These are phyloP conservation scores for Druon quercuslanigerum DNA, from an alignment of 1,140 invertebrate species.

Conservation along the genomic window DNA sequence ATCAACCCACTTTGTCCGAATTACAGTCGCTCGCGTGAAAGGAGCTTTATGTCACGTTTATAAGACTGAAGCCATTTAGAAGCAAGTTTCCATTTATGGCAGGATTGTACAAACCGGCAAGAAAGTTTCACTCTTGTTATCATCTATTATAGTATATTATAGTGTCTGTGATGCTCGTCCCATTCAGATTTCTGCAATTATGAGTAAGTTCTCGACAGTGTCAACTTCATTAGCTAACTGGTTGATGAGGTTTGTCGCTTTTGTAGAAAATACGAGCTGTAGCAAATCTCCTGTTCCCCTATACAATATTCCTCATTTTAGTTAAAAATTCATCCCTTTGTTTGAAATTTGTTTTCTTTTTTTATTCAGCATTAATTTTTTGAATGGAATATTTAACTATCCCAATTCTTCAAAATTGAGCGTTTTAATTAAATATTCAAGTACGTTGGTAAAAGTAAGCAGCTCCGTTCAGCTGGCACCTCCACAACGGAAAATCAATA, in stretches of 20 bases:
- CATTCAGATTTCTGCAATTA: slow-evolving; percentile 25
- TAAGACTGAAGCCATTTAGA: slow-evolving; percentile 27
- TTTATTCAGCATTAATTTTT: too few relatives aligned
- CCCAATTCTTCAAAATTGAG: too few relatives aligned
- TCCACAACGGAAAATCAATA: too few relatives aligned
- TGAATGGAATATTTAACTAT: too few relatives aligned
- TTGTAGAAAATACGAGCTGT: slow-evolving; percentile 4
- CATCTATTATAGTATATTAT: neutral
- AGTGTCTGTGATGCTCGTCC: neutral
- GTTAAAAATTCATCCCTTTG: too few relatives aligned
- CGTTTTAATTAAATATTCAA: too few relatives aligned
- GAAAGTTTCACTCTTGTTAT: slow-evolving; percentile 22
- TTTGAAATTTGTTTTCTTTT: too few relatives aligned
- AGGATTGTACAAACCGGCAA: slow-evolving; percentile 11
- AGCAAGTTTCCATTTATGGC: slow-evolving; percentile 27
- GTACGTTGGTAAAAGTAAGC: too few relatives aligned
- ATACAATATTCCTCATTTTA: neutral
- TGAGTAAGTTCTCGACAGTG: slow-evolving; percentile 1
- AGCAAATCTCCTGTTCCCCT: slow-evolving; percentile 1
- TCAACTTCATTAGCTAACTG: slow-evolving; percentile 26
- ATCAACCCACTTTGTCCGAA: slow-evolving; percentile 38
- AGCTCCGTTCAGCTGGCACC: too few relatives aligned
- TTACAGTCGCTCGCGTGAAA: slow-evolving; percentile 41
- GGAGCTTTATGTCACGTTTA: slow-evolving; percentile 34
- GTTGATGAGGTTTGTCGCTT: slow-evolving; percentile 19